Base-by-base conservation (phyloP, 1,140 invertebrate species). In the Formica exsecta region DNA sequence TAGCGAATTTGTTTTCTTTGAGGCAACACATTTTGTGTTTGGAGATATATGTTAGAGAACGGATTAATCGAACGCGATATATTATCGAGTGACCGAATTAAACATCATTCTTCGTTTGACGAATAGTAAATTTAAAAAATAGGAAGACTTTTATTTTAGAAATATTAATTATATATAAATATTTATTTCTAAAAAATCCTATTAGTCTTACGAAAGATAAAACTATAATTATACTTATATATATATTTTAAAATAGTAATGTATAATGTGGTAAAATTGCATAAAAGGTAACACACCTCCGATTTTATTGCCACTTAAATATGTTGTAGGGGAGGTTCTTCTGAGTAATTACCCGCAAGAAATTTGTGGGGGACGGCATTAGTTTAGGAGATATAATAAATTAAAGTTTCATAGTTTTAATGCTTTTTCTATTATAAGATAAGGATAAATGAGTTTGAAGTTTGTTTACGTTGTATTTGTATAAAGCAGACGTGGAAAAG, bases 31-130 rank as follows among this genome's bases (percentile, higher is more conserved):
- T 41, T 81, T 81, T 71, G 25, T 59, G 36, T 41, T 32, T 22
- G 2, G 5, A 41, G 65, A 81, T 38, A 8, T 29, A 59, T 13
- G 6, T 16, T 36, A 2, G 62, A 29, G 8, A 71, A 48, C 25
- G 19, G 16, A 71, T 70, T 16, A n/a, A 2, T 66, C n/a, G 19
- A 76, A 16, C 61, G 1, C 41, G 61, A 65, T 48, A 70, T 41
- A 44, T 77, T 64, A 77, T 65, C 41, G n/a, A n/a, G 5, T 48
- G 61, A 62, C 13, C 38, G 57, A 70, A 48, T 57, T 44, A 71
- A 59, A 41, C 7, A 59, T 59, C 9, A 7, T 59, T 41, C 54
- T 9, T 16, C 16, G 13, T 65, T 51, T 13, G 25, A 29, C 3
- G 1, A n/a, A 32, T 54, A 3, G 19, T 25, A 32, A 41, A 54